These are phyloP conservation scores for Atta texana DNA, from an alignment of 1,140 invertebrate species.

Conservation along the genomic window DNA sequence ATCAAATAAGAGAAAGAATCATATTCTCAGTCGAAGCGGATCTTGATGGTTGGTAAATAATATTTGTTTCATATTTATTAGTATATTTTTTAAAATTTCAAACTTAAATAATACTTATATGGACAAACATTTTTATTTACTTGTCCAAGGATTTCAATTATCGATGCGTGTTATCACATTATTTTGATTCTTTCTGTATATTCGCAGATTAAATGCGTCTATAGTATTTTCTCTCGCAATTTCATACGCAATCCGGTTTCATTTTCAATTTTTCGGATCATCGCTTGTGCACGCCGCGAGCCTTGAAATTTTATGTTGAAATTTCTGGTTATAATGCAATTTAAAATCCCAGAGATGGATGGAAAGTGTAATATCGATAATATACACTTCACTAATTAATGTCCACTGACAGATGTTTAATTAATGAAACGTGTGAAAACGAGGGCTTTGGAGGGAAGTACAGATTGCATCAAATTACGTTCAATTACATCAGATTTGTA, in stretches of 20 bases:
- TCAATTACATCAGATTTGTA: slow-evolving; percentile 32
- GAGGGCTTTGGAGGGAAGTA: background rate
- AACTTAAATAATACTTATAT: background rate
- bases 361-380: slow-evolving; percentile 43
- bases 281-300: background rate
- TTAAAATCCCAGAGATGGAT: background rate
- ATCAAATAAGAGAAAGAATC: too few relatives aligned
- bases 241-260: slow-evolving; percentile 19
- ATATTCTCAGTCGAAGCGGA: too few relatives aligned
- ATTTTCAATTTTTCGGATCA: slow-evolving; percentile 48
- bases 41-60: too few relatives aligned
- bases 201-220: background rate
- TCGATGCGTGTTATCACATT: background rate
- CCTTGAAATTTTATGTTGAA: slow-evolving; percentile 23
- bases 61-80: background rate
- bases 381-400: slow-evolving; percentile 29
- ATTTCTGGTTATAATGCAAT: slow-evolving; percentile 6
- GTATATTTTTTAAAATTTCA: background rate
- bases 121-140: slow-evolving; percentile 21
- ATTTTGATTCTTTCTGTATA: background rate
- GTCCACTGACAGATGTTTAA: slow-evolving; percentile 29
- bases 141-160: background rate
- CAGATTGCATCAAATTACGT: slow-evolving; percentile 27
- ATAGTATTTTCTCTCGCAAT: background rate
- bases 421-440: slow-evolving; percentile 50